phyloP scores from a whole-genome alignment of 1,140 invertebrate species.

The Drosophila seguyi region DNA sequence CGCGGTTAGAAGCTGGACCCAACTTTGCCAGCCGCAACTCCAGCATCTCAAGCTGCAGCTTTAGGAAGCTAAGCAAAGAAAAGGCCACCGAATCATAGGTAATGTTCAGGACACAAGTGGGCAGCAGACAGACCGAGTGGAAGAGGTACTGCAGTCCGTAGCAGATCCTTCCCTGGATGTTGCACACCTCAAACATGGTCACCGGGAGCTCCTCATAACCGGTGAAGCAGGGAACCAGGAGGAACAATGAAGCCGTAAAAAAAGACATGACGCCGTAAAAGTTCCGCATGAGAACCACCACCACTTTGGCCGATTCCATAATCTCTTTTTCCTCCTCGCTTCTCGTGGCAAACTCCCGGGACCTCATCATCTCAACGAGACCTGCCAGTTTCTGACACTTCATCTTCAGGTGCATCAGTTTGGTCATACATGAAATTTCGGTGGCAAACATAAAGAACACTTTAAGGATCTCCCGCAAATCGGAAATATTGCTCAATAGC shows the following conservation, averaged over 20 bases:
- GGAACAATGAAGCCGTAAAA: conserved; percentile 32
- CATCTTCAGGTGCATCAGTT: conserved; percentile 51
- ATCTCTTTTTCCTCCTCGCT: conserved; percentile 14
- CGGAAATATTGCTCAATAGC: conserved; percentile 46
- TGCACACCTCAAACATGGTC: conserved; percentile 66
- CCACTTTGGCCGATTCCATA: not conserved
- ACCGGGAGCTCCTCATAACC: conserved; percentile 42
- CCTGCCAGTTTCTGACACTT: conserved; percentile 13
- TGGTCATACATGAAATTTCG: conserved; percentile 63
- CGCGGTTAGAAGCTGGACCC: not conserved
- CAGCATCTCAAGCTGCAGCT: conserved; percentile 61
- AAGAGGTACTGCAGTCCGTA: conserved; percentile 50
- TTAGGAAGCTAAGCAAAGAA: conserved; percentile 57
- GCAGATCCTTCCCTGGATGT: conserved; percentile 20
- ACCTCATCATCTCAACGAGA: conserved; percentile 44
- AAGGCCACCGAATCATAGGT: conserved; percentile 62
- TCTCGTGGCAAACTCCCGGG: conserved; percentile 10
- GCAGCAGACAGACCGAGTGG: conserved; percentile 51
- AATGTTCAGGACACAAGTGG: conserved; percentile 70
- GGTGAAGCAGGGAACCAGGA: conserved; percentile 38
- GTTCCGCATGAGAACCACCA: conserved; percentile 46
- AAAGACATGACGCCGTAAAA: conserved; percentile 44
- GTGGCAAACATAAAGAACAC: conserved; percentile 78
- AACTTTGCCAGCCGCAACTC: conserved; percentile 53
- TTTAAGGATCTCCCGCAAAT: conserved; percentile 60